Conservation (phyloP, 2,888 invertebrate genomes). For the Idaea straminata region DNA sequence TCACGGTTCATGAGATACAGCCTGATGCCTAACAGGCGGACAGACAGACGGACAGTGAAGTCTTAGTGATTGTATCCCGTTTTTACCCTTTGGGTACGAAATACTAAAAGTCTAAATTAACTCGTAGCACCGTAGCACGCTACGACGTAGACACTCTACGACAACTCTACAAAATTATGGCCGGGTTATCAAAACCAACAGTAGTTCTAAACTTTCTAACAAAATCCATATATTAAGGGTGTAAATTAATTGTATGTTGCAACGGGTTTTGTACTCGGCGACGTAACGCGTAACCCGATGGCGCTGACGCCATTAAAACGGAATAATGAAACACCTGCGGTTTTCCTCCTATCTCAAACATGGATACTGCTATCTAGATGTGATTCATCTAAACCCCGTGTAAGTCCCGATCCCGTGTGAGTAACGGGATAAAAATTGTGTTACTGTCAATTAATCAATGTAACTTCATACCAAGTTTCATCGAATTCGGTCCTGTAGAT, state of each 20-base stretch:
- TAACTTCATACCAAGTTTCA: no score
- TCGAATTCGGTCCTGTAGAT: no score
- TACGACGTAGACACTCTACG: background rate
- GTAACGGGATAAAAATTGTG: no score
- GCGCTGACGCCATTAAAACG: constrained; percentile 70
- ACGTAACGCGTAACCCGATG: constrained; percentile 54
- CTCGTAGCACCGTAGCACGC: constrained; percentile 2
- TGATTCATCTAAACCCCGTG: background rate
- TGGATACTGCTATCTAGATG: constrained; percentile 12
- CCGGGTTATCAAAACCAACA: background rate
- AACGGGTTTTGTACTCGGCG: constrained; percentile 28
- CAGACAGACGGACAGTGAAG: no score
- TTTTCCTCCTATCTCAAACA: constrained; percentile 49
- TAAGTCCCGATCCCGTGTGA: no score
- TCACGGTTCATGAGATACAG: no score
- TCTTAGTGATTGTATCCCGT: no score
- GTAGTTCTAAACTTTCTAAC: background rate
- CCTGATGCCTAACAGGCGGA: no score
- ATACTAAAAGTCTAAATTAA: background rate
- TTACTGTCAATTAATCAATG: no score
- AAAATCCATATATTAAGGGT: background rate
- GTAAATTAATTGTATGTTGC: constrained; percentile 20
- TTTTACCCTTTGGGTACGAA: background rate
- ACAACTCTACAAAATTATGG: background rate
- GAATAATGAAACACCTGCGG: constrained; percentile 78